Base-by-base conservation (phyloP, 2,888 invertebrate species). In the Thyatira batis region DNA sequence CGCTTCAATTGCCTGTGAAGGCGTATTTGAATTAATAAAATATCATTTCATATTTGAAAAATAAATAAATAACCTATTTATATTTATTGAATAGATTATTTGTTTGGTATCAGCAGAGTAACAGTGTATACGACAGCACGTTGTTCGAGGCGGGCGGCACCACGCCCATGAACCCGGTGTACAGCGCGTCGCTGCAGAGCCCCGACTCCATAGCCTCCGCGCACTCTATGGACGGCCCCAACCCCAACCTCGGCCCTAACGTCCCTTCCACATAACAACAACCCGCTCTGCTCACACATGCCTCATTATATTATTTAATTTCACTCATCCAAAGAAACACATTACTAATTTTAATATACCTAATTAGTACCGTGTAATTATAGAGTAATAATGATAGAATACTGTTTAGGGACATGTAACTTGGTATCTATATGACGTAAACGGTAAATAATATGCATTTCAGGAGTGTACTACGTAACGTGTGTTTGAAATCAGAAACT, bases 111-210 rank as follows among this genome's bases (percentile, higher is more conserved):
- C 73, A 85, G 84, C 89, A 95, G 94, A 95, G 94, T 73, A 94
- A 95, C 90, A 94, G 94, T 78, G 94, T 95, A 55, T 95, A 95
- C 78, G 95, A 95, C 84, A 95, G 95, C 75, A 95, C 95, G 53
- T 92, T 95, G 63, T 95, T 95, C 82, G 94, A 94, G 76, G 93
- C 93, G 20, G 94, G 94, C 53, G 94, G 93, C 61, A 87, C 93
- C 4, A 94, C 94, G 1, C 94, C 95, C 1, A 93, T 94, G 86
- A 94, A 95, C 73, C 94, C 94, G 0, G 89, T 93, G 30, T 95
- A 95, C 81, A 94, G 94, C 67, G 95, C 95, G 13, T 95, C 95
- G 0, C 89, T 95, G 9, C 95, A 95, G 78, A 95, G 95, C 76
- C 95, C 95, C 25, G 95, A 95, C 83, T 95, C 95, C 53, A 94